phyloP scores from a whole-genome alignment of 2,797 vertebrate species.

The Dendrocincla tyrannina region DNA sequence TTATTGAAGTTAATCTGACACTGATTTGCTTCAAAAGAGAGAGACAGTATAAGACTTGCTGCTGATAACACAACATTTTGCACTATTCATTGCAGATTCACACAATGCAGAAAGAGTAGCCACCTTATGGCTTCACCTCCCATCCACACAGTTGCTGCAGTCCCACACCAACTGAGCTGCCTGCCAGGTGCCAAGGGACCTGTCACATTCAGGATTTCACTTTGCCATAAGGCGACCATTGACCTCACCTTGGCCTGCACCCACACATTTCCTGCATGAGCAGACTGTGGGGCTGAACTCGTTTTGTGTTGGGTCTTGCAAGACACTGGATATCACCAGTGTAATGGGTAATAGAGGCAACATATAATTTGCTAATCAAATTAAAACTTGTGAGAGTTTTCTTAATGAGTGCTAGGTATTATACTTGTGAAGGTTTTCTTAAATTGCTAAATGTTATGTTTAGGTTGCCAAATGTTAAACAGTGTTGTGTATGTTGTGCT shows the following conservation, averaged over 20 bases:
- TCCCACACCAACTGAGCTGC: fast-evolving
- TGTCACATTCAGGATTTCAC: background rate
- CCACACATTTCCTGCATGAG: fast-evolving
- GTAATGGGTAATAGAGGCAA: too few species aligned
- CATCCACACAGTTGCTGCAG: fast-evolving
- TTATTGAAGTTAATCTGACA: background rate
- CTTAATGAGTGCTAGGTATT: too few species aligned
- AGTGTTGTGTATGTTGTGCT: too few species aligned
- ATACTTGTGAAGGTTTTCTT: too few species aligned
- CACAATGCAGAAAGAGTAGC: background rate
- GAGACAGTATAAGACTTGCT: background rate
- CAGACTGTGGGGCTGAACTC: background rate
- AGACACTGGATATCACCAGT: fast-evolving
- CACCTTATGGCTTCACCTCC: background rate
- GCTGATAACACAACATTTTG: background rate
- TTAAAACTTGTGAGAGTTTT: too few species aligned
- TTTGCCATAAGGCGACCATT: fast-evolving
- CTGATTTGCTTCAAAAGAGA: conserved; percentile 5
- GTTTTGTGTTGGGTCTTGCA: fast-evolving
- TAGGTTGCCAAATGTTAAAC: too few species aligned
- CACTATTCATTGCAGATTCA: background rate
- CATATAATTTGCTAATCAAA: too few species aligned
- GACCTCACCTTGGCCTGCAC: background rate
- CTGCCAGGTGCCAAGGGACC: fast-evolving
- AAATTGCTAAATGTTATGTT: too few species aligned